Evolutionary conservation across 2,113 vertebrate genomes (phyloP).

Genomic region (Corythoichthys haematopterus): DNA sequence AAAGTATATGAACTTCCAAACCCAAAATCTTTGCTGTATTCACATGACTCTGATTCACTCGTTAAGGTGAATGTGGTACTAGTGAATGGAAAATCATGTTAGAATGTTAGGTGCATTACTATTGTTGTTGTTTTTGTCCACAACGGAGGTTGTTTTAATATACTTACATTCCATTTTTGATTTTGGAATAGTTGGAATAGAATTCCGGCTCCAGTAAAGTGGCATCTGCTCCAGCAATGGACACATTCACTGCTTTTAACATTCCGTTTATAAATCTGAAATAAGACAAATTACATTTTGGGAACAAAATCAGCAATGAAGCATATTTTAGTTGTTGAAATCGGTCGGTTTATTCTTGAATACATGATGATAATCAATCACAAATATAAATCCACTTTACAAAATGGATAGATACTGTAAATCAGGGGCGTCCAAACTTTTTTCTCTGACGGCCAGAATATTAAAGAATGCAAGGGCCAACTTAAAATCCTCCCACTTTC

Average conservation of each 20-base stretch:
- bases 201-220: constrained; percentile 22
- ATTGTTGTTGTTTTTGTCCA: background rate
- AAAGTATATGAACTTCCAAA: constrained; percentile 83
- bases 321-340: background rate
- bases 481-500: too few relatives aligned
- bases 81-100: background rate
- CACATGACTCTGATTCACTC: constrained; percentile 51
- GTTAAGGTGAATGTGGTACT: constrained; percentile 56
- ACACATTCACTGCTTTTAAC: constrained; percentile 49
- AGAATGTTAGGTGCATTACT: background rate
- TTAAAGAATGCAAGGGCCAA: too few relatives aligned
- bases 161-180: constrained; percentile 76
- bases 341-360: background rate
- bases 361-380: too few relatives aligned
- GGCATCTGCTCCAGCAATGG: constrained; percentile 13
- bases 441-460: too few relatives aligned
- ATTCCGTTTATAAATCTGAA: constrained; percentile 84
- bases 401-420: too few relatives aligned
- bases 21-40: constrained; percentile 54
- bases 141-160: background rate
- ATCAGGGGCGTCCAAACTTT: too few relatives aligned
- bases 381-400: too few relatives aligned
- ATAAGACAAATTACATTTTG: background rate
- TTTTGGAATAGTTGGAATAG: constrained; percentile 60
- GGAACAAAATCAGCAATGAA: background rate